Evolutionary conservation across 2,888 invertebrate species (phyloP), one percentile per base, ranked within the genome.

Genomic region (Trachelus iudaicus): DNA sequence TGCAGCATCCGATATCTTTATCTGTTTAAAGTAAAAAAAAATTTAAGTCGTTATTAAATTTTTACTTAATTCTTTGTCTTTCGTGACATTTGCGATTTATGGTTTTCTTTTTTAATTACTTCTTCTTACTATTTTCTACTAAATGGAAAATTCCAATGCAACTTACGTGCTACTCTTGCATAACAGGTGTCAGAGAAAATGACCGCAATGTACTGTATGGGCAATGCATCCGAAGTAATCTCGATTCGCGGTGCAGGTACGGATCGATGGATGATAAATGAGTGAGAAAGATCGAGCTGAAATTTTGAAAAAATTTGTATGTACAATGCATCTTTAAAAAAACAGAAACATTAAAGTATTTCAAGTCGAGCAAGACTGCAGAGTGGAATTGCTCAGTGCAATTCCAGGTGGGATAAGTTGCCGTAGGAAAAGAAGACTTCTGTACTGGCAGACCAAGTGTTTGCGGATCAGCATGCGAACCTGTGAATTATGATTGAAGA

Each of bases 401-500:
- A 15, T 56, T 56, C 15, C 23, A 56, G 23, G 9, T 56, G 56
- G 56, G 23, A 56, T 56, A 9, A 23, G 23, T 56, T 15, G 15
- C 15, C 1, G 15, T 15, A 40, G 0, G 15, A 40, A 40, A 6
- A 9, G 9, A 23, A 6, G 56, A 56, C 1, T 56, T 56, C 56
- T 23, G 23, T 23, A 56, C 9, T 56, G 23, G 23, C 9, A 56
- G 9, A 23, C 23, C 1, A 4, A 9, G 9, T 9, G 56, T 9
- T 23, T 56, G 56, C 23, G 56, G 2, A 6, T 23, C 23, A 23
- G 9, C 56, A 2, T 56, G 56, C 56, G 56, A 56, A 37, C 56
- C 68, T 73, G 33, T 68, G 33, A 75, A 69, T 73, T 77, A 69
- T 78, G 77, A 81, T 75, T 74, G 77, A 74, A 69, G 73, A 75